Base-by-base conservation (phyloP, 2,888 invertebrate species). In the Oligia strigilis region DNA sequence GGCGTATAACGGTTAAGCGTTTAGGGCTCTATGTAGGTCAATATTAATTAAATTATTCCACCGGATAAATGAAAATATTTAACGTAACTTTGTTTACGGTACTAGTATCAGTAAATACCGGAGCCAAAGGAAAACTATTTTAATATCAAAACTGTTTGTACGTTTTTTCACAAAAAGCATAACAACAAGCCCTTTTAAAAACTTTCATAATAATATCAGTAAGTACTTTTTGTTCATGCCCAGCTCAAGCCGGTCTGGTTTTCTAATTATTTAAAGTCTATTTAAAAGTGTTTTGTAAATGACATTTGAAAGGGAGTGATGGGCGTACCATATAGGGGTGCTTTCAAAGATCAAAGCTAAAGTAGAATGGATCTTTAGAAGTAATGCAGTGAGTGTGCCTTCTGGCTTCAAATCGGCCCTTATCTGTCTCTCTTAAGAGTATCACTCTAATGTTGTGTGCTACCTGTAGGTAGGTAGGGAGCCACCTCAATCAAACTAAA, bases 311-410 rank as follows among this genome's bases (percentile, higher is more conserved):
- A 77, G 81, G 84, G 84, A 84, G 81, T 79, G 83, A 87, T 74
- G 77, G 78, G 80, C 79, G 65, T 58, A 64, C 65, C 86, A 55
- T 71, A 83, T 87, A 84, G 86, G 87, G 86, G 88, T 82, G 83
- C 85, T 89, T 88, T 88, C 83, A 82, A 75, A 92, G 91, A 92
- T 92, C 92, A 92, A 92, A 93, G 92, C 76, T 73, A 85, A 83
- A 80, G 81, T 81, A 86, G 88, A 89, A 89, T 85, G 82, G 84
- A 79, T 81, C 86, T 89, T 89, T 84, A 86, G 75, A 86, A 80
- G 83, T 83, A 82, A 85, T 82, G 80, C 72, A 80, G 77, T 78
- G 84, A 80, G 84, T 85, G 84, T 81, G 71, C 82, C 73, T 77
- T 80, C 84, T 82, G 78, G 75, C 81, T 84, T 89, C 76, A 83